These are phyloP conservation scores for Chirona hameri DNA, from an alignment of 2,888 invertebrate species.

Conservation along the genomic window DNA sequence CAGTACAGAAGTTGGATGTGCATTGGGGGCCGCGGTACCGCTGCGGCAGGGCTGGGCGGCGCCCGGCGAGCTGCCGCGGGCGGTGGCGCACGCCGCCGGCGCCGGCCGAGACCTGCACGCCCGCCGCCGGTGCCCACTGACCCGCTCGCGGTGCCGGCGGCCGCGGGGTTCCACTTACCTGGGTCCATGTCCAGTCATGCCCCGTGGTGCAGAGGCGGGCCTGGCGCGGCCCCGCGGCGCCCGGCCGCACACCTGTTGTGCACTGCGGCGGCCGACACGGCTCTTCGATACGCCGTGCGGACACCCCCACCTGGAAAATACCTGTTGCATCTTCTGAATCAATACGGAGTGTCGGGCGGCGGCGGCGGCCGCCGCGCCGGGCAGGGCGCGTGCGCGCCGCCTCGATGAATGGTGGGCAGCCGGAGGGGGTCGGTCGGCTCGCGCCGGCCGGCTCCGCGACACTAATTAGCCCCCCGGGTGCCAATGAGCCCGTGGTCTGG, in stretches of 20 bases:
- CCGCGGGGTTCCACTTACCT: not conserved
- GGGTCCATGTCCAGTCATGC: not conserved
- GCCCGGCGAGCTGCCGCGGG: no score
- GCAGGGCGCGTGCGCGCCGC: not conserved
- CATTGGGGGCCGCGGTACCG: no score
- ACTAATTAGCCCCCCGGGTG: not conserved
- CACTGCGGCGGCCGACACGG: not conserved
- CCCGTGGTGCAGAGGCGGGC: not conserved
- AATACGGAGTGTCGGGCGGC: constrained; percentile 5
- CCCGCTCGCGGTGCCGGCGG: not conserved
- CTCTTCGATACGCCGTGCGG: constrained; percentile 9
- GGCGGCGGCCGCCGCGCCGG: not conserved
- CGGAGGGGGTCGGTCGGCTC: not conserved
- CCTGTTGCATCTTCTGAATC: constrained; percentile 27
- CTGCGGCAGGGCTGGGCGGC: no score
- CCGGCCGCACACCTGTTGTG: constrained; percentile 25
- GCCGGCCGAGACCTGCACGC: no score
- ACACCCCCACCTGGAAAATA: constrained; percentile 24
- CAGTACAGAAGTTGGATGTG: no score
- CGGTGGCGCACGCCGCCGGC: no score
- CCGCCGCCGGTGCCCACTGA: not conserved
- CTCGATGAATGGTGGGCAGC: not conserved
- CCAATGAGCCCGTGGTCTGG: not conserved
- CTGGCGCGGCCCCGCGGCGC: not conserved
- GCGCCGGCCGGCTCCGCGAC: not conserved